Base-by-base conservation (phyloP, 1,140 invertebrate genomes). In the Propsilocerus akamusi region DNA sequence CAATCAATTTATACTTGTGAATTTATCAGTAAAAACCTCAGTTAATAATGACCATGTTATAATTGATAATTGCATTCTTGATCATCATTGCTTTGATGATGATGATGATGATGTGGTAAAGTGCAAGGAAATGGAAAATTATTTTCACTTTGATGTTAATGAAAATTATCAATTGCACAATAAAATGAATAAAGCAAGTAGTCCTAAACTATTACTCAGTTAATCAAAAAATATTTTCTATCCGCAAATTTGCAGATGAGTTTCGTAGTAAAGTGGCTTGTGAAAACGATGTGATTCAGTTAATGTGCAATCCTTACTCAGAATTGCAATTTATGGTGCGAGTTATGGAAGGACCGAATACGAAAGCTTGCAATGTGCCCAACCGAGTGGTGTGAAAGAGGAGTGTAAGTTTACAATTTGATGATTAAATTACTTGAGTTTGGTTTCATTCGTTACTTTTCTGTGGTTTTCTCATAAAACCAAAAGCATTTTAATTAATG, bases 221-320 rank as follows among this genome's bases (percentile, higher is more conserved):
- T n/a, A n/a, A n/a, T n/a, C n/a, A n/a, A n/a, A n/a, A n/a, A n/a
- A n/a, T n/a, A n/a, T n/a, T n/a, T n/a, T n/a, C n/a, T n/a, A n/a
- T n/a, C n/a, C n/a, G n/a, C n/a, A n/a, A n/a, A n/a, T 54, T 76
- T 76, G 56, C 73, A 93, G 90, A 88, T 67, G 85, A 90, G 64
- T 94, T 93, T 64, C 74, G 83, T 26, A 92, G 86, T 64, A 83
- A 88, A 71, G 83, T 90, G 47, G 86, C 83, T 17, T 95, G 91
- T 64, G 85, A 93, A 64, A 87, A 89, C 58, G 85, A 94, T 53
- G 74, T 81, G 52, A 76, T 92, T 52, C 80, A 85, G 65, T 72
- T 90, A 58, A 75, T 78, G 56, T 89, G 86, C 65, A 80, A 83
- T 63, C 82, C 83, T 22, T 81, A 83, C 60, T 78, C 80, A 1